A percentile compares a stretch with the other conserved stretches of the same genome.
Evolutionary conservation across 2,888 invertebrate species (phyloP).

Genomic region (Scaptomyza caliginosa): DNA sequence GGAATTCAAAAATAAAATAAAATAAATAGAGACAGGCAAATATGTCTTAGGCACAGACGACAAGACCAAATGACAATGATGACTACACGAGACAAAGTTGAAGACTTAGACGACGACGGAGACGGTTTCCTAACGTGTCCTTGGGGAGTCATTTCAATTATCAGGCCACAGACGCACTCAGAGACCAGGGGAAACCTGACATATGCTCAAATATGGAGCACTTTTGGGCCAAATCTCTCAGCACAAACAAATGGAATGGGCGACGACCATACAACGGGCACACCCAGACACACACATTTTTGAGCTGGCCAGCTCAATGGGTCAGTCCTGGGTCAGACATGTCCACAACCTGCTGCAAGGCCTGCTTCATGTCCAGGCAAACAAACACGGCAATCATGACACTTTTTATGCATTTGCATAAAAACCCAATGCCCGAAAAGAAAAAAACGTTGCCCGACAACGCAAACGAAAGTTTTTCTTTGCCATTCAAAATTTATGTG

Average conservation of each 20-base stretch:
- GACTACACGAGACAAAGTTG: conserved; percentile 12
- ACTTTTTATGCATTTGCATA: conserved; percentile 78
- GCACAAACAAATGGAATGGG: conserved; percentile 47
- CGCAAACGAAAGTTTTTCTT: conserved; percentile 57
- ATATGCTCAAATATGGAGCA: conserved; percentile 72
- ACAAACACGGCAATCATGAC: conserved; percentile 77
- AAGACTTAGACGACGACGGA: background rate
- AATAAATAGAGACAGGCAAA: conserved; percentile 49
- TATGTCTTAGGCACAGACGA: conserved; percentile 18
- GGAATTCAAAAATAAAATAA: conserved; percentile 28
- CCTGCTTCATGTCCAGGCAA: conserved; percentile 32
- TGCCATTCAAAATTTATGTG: conserved; percentile 66
- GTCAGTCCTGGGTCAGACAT: conserved; percentile 56
- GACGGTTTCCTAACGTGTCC: conserved; percentile 49
- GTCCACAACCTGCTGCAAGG: conserved; percentile 29
- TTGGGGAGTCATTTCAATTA: conserved; percentile 74
- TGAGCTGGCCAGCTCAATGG: conserved; percentile 39
- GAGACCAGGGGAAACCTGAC: conserved; percentile 30
- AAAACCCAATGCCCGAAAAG: conserved; percentile 28
- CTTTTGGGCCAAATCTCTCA: conserved; percentile 45
- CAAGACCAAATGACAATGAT: conserved; percentile 31
- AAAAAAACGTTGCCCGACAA: conserved; percentile 16
- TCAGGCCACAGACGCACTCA: conserved; percentile 62
- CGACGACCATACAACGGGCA: background rate
- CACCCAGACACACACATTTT: conserved; percentile 30